Evolutionary conservation across 2,113 vertebrate genomes (phyloP), one percentile per base, ranked within the genome.

Genomic region (Phainopepla nitens): DNA sequence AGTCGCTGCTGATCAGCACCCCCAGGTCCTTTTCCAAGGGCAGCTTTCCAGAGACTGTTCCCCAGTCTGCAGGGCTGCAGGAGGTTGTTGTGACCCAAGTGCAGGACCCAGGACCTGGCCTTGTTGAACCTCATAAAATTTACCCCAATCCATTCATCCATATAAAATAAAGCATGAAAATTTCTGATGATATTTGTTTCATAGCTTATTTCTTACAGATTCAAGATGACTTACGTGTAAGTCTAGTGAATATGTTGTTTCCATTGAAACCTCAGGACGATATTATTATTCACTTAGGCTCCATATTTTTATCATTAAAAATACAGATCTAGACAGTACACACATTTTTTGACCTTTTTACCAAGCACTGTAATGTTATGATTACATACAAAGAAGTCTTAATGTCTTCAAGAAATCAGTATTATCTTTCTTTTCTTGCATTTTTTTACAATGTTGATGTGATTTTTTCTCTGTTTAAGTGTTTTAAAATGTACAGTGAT

Each of bases 1-100:
- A 66, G 15, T 9, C 1, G 0, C 39, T 66, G 28, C 6, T 0
- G 0, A 28, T 4, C 69, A 51, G 45, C 28, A n/a, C 2, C 14
- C 11, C 6, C 39, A n/a, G 39, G 3, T n/a, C 20, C 19, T 53
- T 58, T 66, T 24, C 68, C 28, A n/a, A 10, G 5, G 13, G 39
- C 45, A 68, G 0, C 13, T 68, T 53, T 45, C 20, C 53, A 75
- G 61, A 16, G 39, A 13, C 13, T 45, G 0, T 41, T 75, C 53
- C 53, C 28, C 51, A 44, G 20, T 13, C 24, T 68, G 39, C 2
- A 39, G 53, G 2, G 6, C 9, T 75, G 33, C 39, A 25, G 2
- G 53, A 16, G 6, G 9, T 31, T 75, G 29, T 27, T 41, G 28
- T 27, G 33, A 41, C 39, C 9, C 54, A 47, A 25, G 39, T 27